These are phyloP conservation scores for Linepithema humile DNA, from an alignment of 1,140 invertebrate genomes.

Conservation along the genomic window DNA sequence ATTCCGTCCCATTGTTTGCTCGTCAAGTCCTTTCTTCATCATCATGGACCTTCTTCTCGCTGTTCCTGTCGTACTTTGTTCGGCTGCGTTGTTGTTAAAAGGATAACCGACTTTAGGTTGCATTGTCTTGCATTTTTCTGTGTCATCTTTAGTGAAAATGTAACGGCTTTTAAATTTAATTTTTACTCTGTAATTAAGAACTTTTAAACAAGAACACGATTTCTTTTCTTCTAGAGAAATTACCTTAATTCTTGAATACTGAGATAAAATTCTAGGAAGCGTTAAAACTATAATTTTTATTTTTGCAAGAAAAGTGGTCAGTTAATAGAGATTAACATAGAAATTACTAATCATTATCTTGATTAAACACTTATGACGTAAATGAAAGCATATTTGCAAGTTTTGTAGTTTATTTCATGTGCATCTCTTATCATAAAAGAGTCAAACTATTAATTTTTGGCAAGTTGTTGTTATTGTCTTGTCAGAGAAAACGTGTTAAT, in stretches of 20 bases:
- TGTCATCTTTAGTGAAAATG: neutral
- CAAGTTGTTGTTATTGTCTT: neutral
- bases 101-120: neutral
- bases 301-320: neutral
- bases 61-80: neutral
- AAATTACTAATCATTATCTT: neutral
- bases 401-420: neutral
- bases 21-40: slow-evolving; percentile 58
- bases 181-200: neutral
- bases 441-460: neutral
- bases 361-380: neutral
- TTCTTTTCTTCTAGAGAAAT: neutral
- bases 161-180: neutral
- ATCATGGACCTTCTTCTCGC: neutral
- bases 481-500: neutral
- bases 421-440: neutral
- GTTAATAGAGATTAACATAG: neutral
- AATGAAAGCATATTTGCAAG: neutral
- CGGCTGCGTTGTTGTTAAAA: neutral
- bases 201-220: neutral
- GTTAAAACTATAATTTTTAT: neutral
- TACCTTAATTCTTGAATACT: neutral
- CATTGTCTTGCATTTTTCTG: slow-evolving; percentile 8
- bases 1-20: slow-evolving; percentile 73
- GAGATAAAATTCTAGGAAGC: neutral